These are phyloP conservation scores for Lampris megalopsis DNA, from an alignment of 2,113 vertebrate species.

Conservation along the genomic window DNA sequence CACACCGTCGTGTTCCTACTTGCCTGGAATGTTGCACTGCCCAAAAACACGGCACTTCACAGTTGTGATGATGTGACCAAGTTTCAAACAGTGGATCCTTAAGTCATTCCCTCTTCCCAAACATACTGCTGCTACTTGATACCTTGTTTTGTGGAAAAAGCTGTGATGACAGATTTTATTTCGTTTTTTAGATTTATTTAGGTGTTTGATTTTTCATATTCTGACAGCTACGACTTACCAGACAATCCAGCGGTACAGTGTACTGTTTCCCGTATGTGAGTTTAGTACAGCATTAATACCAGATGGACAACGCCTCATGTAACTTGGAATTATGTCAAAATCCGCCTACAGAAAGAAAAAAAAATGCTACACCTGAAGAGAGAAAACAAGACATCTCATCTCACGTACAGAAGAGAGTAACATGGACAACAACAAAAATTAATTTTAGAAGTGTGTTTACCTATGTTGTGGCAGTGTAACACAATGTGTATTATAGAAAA, in stretches of 20 bases:
- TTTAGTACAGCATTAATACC: background rate
- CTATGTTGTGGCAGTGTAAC: background rate
- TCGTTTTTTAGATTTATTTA: conserved; percentile 5
- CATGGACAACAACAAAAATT: background rate
- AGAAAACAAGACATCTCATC: background rate
- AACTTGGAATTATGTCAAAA: conserved; percentile 9
- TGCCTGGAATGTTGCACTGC: conserved; percentile 70
- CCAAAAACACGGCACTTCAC: conserved; percentile 24
- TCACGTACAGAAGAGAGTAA: background rate
- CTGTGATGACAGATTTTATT: conserved; percentile 5
- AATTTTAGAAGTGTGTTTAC: conserved; percentile 3
- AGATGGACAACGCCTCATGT: background rate
- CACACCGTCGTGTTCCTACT: conserved; percentile 55
- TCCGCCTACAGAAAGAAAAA: background rate
- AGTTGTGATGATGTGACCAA: conserved; percentile 27
- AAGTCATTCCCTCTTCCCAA: conserved; percentile 19
- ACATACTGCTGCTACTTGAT: conserved; percentile 5
- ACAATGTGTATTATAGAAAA: background rate
- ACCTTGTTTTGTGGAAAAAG: conserved; percentile 8
- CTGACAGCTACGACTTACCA: background rate
- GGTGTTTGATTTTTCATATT: background rate
- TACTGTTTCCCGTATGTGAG: background rate
- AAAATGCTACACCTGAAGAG: background rate
- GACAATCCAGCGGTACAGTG: background rate
- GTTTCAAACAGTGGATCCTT: conserved; percentile 4